These are phyloP conservation scores for Cryptoblepharus egeriae DNA, from an alignment of 2,797 vertebrate genomes.

Conservation along the genomic window DNA sequence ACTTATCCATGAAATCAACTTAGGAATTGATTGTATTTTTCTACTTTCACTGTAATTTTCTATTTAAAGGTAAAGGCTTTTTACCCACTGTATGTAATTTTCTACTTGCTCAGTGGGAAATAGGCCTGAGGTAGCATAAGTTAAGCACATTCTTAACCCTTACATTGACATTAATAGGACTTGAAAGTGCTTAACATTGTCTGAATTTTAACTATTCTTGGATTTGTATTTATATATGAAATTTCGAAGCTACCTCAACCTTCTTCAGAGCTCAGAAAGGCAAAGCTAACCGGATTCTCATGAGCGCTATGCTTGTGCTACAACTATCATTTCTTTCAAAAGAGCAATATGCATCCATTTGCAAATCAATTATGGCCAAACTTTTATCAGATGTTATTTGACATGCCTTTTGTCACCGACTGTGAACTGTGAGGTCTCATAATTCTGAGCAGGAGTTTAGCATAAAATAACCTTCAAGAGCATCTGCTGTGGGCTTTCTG, in stretches of 20 bases:
- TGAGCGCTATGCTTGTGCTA: background rate
- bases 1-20: no score
- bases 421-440: constrained; percentile 63
- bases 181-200: background rate
- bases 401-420: constrained; percentile 46
- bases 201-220: background rate
- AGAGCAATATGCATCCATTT: constrained; percentile 36
- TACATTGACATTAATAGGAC: background rate
- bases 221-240: background rate
- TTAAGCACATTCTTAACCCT: background rate
- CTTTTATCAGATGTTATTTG: constrained; percentile 30
- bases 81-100: no score
- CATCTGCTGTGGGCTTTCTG: constrained; percentile 67
- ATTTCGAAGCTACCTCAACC: background rate
- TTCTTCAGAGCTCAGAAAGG: background rate
- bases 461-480: constrained; percentile 60
- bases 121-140: background rate
- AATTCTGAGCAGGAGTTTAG: constrained; percentile 42
- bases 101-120: constrained; percentile 3
- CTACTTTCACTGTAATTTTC: no score
- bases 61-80: no score
- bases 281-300: background rate
- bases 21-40: no score
- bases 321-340: constrained; percentile 42
- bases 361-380: constrained; percentile 43